phyloP scores from a whole-genome alignment of 2,113 vertebrate genomes.

The Gila orcuttii region DNA sequence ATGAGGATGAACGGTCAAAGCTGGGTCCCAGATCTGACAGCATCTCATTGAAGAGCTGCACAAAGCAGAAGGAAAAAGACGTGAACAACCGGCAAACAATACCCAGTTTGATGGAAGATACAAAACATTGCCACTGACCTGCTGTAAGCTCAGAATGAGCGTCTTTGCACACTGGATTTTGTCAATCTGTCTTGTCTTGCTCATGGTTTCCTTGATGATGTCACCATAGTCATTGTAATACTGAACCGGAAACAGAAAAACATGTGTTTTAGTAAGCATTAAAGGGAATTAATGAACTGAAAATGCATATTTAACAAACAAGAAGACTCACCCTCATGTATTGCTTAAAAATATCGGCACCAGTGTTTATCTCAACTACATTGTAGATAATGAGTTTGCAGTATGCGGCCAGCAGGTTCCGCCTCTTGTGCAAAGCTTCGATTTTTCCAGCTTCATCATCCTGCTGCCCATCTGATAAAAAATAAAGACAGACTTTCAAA shows the following conservation, averaged over 20 bases:
- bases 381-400: conserved; percentile 99
- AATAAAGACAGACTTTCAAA: background rate
- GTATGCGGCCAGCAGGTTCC: conserved; percentile 97
- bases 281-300: background rate
- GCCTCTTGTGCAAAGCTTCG: conserved; percentile 97
- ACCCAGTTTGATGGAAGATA: background rate
- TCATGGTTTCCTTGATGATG: conserved; percentile 99
- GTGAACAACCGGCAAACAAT: background rate
- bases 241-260: conserved; percentile 66
- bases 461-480: conserved; percentile 90
- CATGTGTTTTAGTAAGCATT: background rate
- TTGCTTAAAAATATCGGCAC: conserved; percentile 99
- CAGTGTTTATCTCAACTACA: conserved; percentile 98
- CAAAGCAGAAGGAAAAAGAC: background rate
- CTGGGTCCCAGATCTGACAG: conserved; percentile 95
- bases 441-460: conserved; percentile 99
- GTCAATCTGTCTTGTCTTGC: conserved; percentile 98
- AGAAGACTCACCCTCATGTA: conserved; percentile 91
- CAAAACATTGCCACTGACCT: conserved; percentile 76
- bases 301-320: background rate
- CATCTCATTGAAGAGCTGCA: conserved; percentile 97
- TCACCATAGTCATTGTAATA: conserved; percentile 99
- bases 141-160: conserved; percentile 97
- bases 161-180: conserved; percentile 99
- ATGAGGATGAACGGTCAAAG: conserved; percentile 93